A percentile compares a stretch with the other conserved stretches of the same genome.
phyloP scores from a whole-genome alignment of 2,888 invertebrate species.

The Automeris io region DNA sequence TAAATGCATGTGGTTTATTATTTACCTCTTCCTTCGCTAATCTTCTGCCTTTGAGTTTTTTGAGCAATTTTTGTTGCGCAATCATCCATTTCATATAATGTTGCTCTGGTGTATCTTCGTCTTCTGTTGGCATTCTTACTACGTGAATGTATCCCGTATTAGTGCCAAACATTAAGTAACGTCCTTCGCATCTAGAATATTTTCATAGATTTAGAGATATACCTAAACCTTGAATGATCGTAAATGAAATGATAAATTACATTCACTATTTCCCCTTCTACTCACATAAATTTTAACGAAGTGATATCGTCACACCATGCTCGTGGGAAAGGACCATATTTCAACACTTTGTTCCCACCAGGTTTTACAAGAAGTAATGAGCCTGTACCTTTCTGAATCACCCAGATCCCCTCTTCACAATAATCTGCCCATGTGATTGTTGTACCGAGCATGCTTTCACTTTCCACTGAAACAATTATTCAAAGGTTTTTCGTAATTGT shows the following conservation, averaged over 20 bases:
- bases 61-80: conserved; percentile 46
- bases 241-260: background rate
- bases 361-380: conserved; percentile 49
- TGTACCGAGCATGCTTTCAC: conserved; percentile 51
- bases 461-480: conserved; percentile 40
- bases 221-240: too few relatives aligned
- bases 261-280: conserved; percentile 5
- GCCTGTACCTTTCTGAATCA: conserved; percentile 57
- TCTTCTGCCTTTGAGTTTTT: conserved; percentile 59
- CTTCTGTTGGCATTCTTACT: conserved; percentile 51
- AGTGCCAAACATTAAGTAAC: conserved; percentile 55
- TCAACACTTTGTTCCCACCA: conserved; percentile 46
- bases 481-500: too few relatives aligned
- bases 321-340: conserved; percentile 56
- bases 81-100: conserved; percentile 43
- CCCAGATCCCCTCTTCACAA: conserved; percentile 56
- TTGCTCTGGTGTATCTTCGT: conserved; percentile 45
- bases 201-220: too few relatives aligned
- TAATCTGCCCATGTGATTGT: conserved; percentile 63
- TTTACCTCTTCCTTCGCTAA: conserved; percentile 58
- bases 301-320: conserved; percentile 63
- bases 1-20: background rate
- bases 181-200: conserved; percentile 45
- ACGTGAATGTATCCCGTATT: conserved; percentile 62
- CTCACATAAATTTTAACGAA: conserved; percentile 53